Percentiles rank a stretch among this genome's conserved stretches.
Conservation (phyloP, 2,888 invertebrate species). For the Leucoma salicis region DNA sequence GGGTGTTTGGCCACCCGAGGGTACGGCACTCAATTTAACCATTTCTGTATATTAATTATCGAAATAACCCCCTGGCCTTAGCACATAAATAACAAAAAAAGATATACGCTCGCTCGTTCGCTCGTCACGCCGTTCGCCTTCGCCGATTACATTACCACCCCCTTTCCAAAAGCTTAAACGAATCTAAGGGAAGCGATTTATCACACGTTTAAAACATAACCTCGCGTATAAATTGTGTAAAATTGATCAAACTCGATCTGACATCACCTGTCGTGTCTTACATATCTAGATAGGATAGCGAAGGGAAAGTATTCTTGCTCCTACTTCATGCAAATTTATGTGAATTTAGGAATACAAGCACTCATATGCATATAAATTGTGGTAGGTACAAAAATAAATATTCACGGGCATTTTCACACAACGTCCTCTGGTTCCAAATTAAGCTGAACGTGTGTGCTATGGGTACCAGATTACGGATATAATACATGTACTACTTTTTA, state of each 20-base stretch:
- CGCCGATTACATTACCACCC: conserved; percentile 52
- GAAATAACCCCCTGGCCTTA: conserved; percentile 53
- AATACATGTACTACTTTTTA: too few relatives aligned
- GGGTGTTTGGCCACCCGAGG: conserved; percentile 42
- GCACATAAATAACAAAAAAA: conserved; percentile 65
- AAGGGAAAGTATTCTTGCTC: background rate
- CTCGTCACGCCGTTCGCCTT: conserved; percentile 88
- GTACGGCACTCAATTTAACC: conserved; percentile 62
- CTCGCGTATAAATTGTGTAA: conserved; percentile 44
- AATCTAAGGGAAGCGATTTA: conserved; percentile 61
- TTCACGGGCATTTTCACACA: too few relatives aligned
- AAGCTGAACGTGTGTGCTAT: too few relatives aligned
- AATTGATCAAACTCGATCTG: conserved; percentile 49
- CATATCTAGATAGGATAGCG: conserved; percentile 6
- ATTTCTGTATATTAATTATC: conserved; percentile 72
- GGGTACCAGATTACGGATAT: too few relatives aligned
- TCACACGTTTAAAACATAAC: conserved; percentile 55
- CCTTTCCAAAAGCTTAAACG: conserved; percentile 51
- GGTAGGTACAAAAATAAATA: background rate
- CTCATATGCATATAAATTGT: background rate
- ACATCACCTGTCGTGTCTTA: conserved; percentile 48
- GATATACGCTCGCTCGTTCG: conserved; percentile 30
- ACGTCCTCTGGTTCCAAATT: too few relatives aligned
- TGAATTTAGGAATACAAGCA: background rate
- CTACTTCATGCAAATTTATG: conserved; percentile 2